phyloP scores from a whole-genome alignment of 2,797 vertebrate genomes.

The Lagorchestes hirsutus region DNA sequence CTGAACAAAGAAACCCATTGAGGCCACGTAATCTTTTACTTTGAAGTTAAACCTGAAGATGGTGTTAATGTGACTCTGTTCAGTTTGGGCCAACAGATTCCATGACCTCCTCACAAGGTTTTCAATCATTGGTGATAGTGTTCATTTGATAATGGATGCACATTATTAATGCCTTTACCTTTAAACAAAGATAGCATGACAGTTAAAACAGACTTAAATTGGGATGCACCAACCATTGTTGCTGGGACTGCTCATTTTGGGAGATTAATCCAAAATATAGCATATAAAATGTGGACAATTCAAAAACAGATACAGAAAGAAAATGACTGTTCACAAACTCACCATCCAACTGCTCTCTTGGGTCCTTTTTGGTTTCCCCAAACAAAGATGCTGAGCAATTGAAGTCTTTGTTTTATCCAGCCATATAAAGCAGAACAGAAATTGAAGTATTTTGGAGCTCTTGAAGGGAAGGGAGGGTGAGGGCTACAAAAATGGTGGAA shows the following conservation, averaged over 20 bases:
- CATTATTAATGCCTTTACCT: slow-evolving; percentile 26
- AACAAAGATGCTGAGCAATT: neutral
- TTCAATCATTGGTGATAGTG: neutral
- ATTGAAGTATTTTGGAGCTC: neutral
- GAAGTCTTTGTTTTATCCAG: slow-evolving; percentile 17
- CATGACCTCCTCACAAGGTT: neutral
- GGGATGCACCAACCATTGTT: neutral
- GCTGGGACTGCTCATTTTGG: neutral
- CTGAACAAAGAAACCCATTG: neutral
- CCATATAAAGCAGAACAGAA: neutral
- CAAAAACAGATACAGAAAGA: neutral
- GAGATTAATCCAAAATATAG: neutral
- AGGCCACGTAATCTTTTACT: neutral
- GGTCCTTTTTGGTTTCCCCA: slow-evolving; percentile 31
- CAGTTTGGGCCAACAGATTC: slow-evolving; percentile 10
- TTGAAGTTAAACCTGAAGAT: neutral
- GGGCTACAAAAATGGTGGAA: slow-evolving; percentile 3
- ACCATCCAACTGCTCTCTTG: neutral
- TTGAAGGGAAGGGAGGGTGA: neutral
- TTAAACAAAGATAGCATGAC: neutral
- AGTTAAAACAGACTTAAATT: neutral
- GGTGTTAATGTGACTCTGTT: slow-evolving; percentile 1
- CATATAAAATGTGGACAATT: neutral
- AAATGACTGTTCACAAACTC: neutral
- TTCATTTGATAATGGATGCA: neutral